These are phyloP conservation scores for Odontamblyopus lacepedii DNA, from an alignment of 2,797 vertebrate genomes.

Conservation along the genomic window DNA sequence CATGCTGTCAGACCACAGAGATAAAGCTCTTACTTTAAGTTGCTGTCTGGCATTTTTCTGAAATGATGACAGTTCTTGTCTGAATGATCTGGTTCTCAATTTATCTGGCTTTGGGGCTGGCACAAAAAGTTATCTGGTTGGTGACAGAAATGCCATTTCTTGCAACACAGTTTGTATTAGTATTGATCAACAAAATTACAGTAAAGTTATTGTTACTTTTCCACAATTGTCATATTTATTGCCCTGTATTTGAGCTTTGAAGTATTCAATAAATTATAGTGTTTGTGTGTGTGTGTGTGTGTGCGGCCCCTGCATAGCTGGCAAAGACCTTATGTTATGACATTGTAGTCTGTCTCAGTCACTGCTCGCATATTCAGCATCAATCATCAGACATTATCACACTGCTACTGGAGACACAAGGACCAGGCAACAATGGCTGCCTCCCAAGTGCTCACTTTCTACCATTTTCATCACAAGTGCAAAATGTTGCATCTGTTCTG, in stretches of 20 bases:
- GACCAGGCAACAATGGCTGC: conserved; percentile 35
- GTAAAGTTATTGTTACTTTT: no score
- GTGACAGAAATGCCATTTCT: background rate
- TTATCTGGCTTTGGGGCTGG: background rate
- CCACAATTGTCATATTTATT: no score
- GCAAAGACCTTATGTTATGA: conserved; percentile 59
- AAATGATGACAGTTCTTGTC: background rate
- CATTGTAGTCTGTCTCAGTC: conserved; percentile 52
- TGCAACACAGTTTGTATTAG: no score
- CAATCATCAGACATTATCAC: conserved; percentile 54
- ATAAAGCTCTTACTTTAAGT: background rate
- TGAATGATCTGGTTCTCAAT: background rate
- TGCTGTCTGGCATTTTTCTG: background rate
- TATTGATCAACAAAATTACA: no score
- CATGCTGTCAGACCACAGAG: background rate
- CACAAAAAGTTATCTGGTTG: background rate
- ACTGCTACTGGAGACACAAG: conserved; percentile 35
- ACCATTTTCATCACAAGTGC: conserved; percentile 22
- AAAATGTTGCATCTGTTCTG: background rate
- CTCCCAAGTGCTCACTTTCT: conserved; percentile 30
- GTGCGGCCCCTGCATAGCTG: conserved; percentile 2
- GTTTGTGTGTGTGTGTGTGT: conserved; percentile 7
- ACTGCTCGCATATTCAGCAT: conserved; percentile 52
- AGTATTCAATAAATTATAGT: background rate
- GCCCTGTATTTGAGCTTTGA: background rate